Evolutionary conservation across 2,113 vertebrate genomes (phyloP), one percentile per base, ranked within the genome.

Genomic region (Urocitellus parryii): DNA sequence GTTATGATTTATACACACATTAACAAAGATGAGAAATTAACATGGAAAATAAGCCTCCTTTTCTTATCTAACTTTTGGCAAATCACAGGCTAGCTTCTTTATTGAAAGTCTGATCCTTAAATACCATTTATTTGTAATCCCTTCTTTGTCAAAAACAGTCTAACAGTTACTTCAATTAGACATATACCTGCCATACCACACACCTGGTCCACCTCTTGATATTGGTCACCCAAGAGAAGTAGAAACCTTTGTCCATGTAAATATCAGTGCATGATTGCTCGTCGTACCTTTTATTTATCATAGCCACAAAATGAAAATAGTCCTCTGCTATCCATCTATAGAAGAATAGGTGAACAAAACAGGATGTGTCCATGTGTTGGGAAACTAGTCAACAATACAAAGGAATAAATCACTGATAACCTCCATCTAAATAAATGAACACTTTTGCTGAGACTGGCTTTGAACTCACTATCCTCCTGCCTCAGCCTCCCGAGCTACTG

Each of bases 351-450:
- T 12, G 8, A 67, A 13, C 18, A 45, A 25, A 65, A 14, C 12
- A 39, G n/a, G 73, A 8, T 25, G 18, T 32, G 0, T 39, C 16
- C 32, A 3, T 14, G 3, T 2, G 1, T 16, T 58, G 2, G 61
- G 8, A 8, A 13, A 0, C 74, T n/a, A 0, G 65, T 45, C 17
- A 29, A 12, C 20, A 29, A 10, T 53, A 8, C 25, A 25, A 17
- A 68, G 37, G n/a, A 53, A 2, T 9, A 11, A 12, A 1, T 6
- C 39, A 29, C n/a, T 22, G 39, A 6, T 22, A 3, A 51, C 37
- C 0, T 29, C 22, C 11, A 20, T 0, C 78, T 16, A 8, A 18
- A 2, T 1, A 22, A 42, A 0, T 5, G 5, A 4, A 0, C 4
- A 51, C 56, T 58, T 6, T 58, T 58, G 56, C 56, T 8, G 6